Conservation (phyloP, 2,888 invertebrate species). For the Plutella xylostella region DNA sequence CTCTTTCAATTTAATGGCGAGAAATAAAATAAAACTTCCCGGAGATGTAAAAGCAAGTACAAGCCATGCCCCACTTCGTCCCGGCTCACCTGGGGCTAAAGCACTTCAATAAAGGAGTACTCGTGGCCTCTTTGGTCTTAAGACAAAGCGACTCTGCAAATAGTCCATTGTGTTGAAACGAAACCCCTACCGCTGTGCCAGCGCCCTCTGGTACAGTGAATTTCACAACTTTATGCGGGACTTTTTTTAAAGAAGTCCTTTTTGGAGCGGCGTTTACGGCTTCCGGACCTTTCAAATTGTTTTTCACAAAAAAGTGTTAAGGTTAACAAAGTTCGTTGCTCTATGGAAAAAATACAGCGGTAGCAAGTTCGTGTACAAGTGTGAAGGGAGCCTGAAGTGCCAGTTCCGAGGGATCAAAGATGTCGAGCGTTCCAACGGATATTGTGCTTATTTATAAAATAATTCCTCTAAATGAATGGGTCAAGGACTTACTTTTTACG, state of each 20-base stretch:
- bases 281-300: conserved; percentile 4
- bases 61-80: conserved; percentile 8
- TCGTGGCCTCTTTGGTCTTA: conserved; percentile 27
- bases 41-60: background rate
- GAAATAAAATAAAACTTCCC: background rate
- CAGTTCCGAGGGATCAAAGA: background rate
- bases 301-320: conserved; percentile 4
- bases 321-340: background rate
- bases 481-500: no score
- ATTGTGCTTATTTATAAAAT: no score
- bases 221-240: conserved; percentile 32
- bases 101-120: conserved; percentile 9
- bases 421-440: no score
- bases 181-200: background rate
- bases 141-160: conserved; percentile 51
- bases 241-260: conserved; percentile 25
- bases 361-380: conserved; percentile 2
- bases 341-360: background rate
- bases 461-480: no score
- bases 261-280: conserved; percentile 20
- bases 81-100: conserved; percentile 9
- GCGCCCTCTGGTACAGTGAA: background rate
- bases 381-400: background rate
- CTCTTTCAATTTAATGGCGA: background rate
- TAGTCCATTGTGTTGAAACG: conserved; percentile 47